Evolutionary conservation across 2,888 invertebrate species (phyloP), one percentile per base, ranked within the genome.

Genomic region (Lomographa bimaculata): DNA sequence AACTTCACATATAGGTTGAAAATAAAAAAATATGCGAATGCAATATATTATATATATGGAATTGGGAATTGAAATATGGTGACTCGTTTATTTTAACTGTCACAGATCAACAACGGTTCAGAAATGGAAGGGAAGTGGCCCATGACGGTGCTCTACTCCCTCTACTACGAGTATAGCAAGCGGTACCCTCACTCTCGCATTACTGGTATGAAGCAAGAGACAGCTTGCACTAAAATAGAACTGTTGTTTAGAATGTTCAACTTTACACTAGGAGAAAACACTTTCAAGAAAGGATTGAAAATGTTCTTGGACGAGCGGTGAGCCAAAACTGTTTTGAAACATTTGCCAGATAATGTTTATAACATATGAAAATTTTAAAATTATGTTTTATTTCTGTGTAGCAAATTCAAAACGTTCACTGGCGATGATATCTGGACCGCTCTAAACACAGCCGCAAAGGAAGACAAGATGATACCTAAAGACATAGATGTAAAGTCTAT

Each of bases 221-320:
- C 94, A 0, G 91, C 92, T 0, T 93, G 93, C 16, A 92, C 93
- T 1, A 95, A 95, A 82, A 94, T 93, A 1, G 95, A 95, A 65
- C 76, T 95, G 17, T 87, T 97, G 5, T 95, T 98, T 72, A 90
- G 97, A 12, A 98, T 98, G 97, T 92, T 98, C 65, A 94, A 96
- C 68, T 94, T 94, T 57, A 96, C 96, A 0, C 84, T 97, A 3
- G 96, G 97, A 1, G 93, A 92, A 36, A 87, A 91, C 0, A 92
- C 94, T 0, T 96, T 98, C 71, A 92, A 91, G 64, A 91, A 91
- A 24, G 96, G 95, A 1, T 72, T 96, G 38, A 90, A 92, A 57
- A 91, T 90, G 57, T 94, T 95, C 64, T 90, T 96, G 64, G 85
- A 90, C 4, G 90, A 92, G 46, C 91, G 92, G 91, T 66, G 60